Base-by-base conservation (phyloP, 2,888 invertebrate species). In the Sipunculus nudus region DNA sequence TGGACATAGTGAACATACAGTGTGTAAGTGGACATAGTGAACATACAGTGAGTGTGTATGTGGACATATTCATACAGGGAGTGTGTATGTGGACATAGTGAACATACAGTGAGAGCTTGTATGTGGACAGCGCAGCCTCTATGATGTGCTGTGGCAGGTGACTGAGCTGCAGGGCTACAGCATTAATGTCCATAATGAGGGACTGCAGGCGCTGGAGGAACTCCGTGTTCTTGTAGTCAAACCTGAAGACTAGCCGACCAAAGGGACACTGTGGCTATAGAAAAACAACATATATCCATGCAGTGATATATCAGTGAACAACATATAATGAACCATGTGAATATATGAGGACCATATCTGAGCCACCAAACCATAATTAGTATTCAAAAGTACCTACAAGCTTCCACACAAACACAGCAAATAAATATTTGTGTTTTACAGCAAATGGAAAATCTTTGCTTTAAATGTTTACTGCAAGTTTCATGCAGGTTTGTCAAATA, bases 211-310 rank as follows among this genome's bases (percentile, higher is more conserved):
- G 65, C 52, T 76, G 67, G 39, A 82, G 70, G 46, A 80, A 58
- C 6, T 55, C 48, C 4, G 71, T 67, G 63, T 79, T 80, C 56
- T 72, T 72, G 69, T 79, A 78, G 60, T 73, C 73, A 66, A 81
- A 79, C 54, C 73, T 70, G 68, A 75, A 80, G 28, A 82, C 75
- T 46, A 82, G 75, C 19, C 81, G 72, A 47, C 77, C 75, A 70
- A 81, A 83, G 21, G 81, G 80, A 70, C 80, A 80, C 81, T 81
- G 71, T 10, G n/a, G n/a, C n/a, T n/a, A n/a, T n/a, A n/a, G n/a
- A 67, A 41, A 19, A 21, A 23, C 67, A 65, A 13, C 38, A 48
- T 32, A 41, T 38, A 10, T 10, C 28, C 0, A 43, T 43, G 10
- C 19, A 43, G 10, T 35, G 35, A 16, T 13, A 35, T 13, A 8